phyloP scores from a whole-genome alignment of 2,797 vertebrate genomes.

The Crenuchus spilurus region DNA sequence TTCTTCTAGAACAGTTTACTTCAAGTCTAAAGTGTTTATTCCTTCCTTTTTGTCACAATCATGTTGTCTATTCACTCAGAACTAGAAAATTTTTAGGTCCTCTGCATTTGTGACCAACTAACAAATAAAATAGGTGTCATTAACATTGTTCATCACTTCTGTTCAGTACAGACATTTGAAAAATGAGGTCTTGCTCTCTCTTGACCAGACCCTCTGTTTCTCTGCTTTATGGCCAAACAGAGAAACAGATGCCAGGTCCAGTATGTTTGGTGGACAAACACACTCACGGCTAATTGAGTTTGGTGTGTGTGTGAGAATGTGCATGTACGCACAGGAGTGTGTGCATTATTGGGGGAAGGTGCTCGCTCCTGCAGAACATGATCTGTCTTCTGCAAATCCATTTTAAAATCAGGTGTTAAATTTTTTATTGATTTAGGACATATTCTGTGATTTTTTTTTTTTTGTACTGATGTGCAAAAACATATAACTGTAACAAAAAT shows the following conservation, averaged over 20 bases:
- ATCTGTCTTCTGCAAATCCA: neutral
- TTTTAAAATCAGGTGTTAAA: neutral
- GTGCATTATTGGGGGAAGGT: constrained; percentile 29
- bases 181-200: neutral
- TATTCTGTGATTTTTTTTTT: neutral
- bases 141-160: neutral
- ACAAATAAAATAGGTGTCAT: neutral
- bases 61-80: too few relatives aligned
- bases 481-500: too few relatives aligned
- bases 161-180: neutral
- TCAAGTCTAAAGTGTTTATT: too few relatives aligned
- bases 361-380: constrained; percentile 1
- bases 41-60: too few relatives aligned
- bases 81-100: too few relatives aligned
- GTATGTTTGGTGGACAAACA: constrained; percentile 55
- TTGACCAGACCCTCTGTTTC: constrained; percentile 16
- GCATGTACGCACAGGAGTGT: constrained; percentile 36
- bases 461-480: neutral
- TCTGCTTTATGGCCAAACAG: constrained; percentile 34
- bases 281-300: constrained; percentile 56
- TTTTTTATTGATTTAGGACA: neutral
- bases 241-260: constrained; percentile 49
- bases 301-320: constrained; percentile 55
- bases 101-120: too few relatives aligned
- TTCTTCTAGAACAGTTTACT: too few relatives aligned